Evolutionary conservation across 1,140 invertebrate genomes (phyloP).

Genomic region (Pteromalus puparum): DNA sequence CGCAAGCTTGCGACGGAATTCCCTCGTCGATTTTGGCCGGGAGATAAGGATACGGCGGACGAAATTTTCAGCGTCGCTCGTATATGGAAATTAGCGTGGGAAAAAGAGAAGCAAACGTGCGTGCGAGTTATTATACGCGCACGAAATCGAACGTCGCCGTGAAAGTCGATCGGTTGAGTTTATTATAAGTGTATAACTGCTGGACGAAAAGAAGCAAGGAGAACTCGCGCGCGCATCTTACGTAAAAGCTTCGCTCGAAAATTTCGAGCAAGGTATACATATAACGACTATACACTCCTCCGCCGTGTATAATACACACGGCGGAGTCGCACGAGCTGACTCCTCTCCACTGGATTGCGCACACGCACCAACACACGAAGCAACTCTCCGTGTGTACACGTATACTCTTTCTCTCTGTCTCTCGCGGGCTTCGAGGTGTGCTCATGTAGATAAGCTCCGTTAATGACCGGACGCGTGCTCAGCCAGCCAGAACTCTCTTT

Average conservation of each 20-base stretch:
- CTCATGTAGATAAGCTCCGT: slow-evolving; percentile 77
- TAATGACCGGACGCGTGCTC: slow-evolving; percentile 76
- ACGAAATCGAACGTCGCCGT: background rate
- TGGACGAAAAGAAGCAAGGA: background rate
- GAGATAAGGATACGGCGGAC: background rate
- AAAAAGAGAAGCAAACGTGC: background rate
- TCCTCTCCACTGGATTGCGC: background rate
- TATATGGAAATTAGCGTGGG: slow-evolving; percentile 19
- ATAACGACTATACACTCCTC: no score
- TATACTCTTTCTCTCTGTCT: background rate
- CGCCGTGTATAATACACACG: no score
- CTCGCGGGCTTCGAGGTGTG: slow-evolving; percentile 67
- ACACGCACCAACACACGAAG: background rate
- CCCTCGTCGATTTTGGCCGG: background rate
- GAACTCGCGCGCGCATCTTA: background rate
- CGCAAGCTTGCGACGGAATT: background rate
- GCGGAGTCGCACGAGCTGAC: background rate
- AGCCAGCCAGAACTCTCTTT: slow-evolving; percentile 74
- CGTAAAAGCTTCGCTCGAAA: background rate
- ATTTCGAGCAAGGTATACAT: background rate
- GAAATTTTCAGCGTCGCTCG: background rate
- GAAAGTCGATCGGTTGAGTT: background rate
- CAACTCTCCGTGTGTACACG: background rate
- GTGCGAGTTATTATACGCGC: no score
- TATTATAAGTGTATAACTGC: background rate